Conservation (phyloP, 2,113 vertebrate genomes). For the Hemiscyllium ocellatum region DNA sequence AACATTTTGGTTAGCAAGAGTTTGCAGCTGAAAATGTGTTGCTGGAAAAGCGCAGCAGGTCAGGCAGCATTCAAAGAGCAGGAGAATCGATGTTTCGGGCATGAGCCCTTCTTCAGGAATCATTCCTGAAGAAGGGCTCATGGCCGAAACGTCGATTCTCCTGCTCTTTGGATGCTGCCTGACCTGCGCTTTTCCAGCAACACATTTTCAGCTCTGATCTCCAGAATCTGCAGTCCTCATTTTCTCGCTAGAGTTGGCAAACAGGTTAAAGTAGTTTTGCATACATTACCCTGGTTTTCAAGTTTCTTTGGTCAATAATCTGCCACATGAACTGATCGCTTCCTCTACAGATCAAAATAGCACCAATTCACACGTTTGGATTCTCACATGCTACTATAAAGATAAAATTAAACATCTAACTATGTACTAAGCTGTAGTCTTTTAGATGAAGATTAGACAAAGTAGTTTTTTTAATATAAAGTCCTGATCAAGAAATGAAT, state of each 20-base stretch:
- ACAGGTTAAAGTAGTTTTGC: not conserved
- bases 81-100: too few species aligned
- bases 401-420: not conserved
- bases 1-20: not conserved
- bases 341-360: not conserved
- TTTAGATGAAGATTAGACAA: not conserved
- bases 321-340: not conserved
- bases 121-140: too few species aligned
- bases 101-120: too few species aligned
- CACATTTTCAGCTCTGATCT: too few species aligned
- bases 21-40: too few species aligned
- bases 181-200: too few species aligned
- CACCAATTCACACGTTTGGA: not conserved
- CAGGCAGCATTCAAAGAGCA: too few species aligned
- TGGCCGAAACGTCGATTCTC: too few species aligned
- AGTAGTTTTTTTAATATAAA: not conserved
- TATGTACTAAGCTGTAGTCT: not conserved
- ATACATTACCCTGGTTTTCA: not conserved
- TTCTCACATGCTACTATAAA: not conserved
- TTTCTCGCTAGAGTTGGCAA: not conserved
- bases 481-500: not conserved
- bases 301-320: not conserved
- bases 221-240: too few species aligned
- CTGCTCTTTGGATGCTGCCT: too few species aligned
- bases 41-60: too few species aligned